A percentile compares a stretch with the other conserved stretches of the same genome.
phyloP scores from a whole-genome alignment of 2,797 vertebrate genomes.

The Cynodonichthys magdalenae region DNA sequence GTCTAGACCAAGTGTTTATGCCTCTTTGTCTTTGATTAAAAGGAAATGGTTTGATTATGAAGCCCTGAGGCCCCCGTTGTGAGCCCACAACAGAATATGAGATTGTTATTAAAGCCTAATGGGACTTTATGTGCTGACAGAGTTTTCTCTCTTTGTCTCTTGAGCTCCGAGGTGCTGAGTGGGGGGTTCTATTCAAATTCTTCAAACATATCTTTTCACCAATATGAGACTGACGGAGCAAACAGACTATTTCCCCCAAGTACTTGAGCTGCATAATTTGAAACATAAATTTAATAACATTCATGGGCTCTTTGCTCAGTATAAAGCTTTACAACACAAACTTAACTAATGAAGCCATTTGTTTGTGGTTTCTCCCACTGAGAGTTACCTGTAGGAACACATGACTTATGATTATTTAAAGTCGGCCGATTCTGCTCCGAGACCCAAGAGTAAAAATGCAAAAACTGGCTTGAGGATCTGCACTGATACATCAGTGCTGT shows the following conservation, averaged over 20 bases:
- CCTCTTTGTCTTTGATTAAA: constrained; percentile 76
- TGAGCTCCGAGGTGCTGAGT: constrained; percentile 50
- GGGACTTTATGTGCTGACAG: constrained; percentile 69
- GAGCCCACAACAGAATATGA: constrained; percentile 66
- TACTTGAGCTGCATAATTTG: constrained; percentile 47
- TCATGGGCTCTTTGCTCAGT: constrained; percentile 44
- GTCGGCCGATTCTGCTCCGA: constrained; percentile 36
- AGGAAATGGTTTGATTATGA: constrained; percentile 67
- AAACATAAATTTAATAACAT: constrained; percentile 63
- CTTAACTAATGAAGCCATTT: constrained; percentile 58
- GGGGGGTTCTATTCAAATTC: constrained; percentile 49
- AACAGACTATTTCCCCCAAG: constrained; percentile 47
- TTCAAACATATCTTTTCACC: constrained; percentile 43
- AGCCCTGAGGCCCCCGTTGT: constrained; percentile 55
- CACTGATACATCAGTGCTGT: constrained; percentile 59
- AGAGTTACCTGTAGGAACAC: constrained; percentile 43
- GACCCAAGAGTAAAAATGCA: constrained; percentile 55
- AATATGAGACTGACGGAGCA: constrained; percentile 41
- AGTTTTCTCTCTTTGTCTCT: constrained; percentile 57
- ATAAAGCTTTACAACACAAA: constrained; percentile 39
- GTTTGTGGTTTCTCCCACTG: constrained; percentile 49
- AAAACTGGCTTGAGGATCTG: constrained; percentile 59
- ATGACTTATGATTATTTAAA: constrained; percentile 45
- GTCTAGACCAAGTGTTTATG: constrained; percentile 62
- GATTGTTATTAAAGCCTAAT: constrained; percentile 77